These are phyloP conservation scores for Salarias fasciatus DNA, from an alignment of 2,797 vertebrate species.

Conservation along the genomic window DNA sequence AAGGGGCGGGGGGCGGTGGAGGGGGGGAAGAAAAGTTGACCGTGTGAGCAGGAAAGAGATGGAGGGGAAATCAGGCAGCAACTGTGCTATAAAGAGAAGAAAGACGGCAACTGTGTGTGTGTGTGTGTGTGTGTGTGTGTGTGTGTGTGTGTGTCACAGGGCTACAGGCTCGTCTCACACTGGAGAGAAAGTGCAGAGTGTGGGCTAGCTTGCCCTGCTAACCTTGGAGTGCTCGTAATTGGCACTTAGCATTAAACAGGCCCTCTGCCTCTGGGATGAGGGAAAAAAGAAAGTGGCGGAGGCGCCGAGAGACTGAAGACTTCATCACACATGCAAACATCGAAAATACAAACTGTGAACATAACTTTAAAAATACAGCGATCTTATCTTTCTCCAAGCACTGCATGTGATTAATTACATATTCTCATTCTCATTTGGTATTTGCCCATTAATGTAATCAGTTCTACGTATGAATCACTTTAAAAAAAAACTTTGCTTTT, in stretches of 20 bases:
- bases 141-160: conserved; percentile 32
- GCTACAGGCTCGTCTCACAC: conserved; percentile 48
- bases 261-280: conserved; percentile 59
- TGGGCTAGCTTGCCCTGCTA: conserved; percentile 72
- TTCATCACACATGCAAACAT: too few species aligned
- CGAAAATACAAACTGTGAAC: too few species aligned
- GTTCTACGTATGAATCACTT: too few species aligned
- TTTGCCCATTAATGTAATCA: too few species aligned
- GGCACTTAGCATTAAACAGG: conserved; percentile 78
- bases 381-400: too few species aligned
- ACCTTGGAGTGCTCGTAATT: conserved; percentile 79
- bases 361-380: too few species aligned
- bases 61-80: background rate
- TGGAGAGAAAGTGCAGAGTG: conserved; percentile 67
- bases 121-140: conserved; percentile 21
- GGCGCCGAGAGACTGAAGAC: conserved; percentile 6
- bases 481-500: too few species aligned
- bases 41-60: background rate
- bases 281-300: conserved; percentile 31
- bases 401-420: too few species aligned
- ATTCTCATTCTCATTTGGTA: too few species aligned
- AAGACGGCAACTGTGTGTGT: conserved; percentile 17
- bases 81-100: conserved; percentile 10
- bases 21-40: conserved; percentile 13
- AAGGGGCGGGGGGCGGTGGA: conserved; percentile 13